A percentile compares a stretch with the other conserved stretches of the same genome.
phyloP scores from a whole-genome alignment of 1,140 invertebrate genomes.

The Phymorhynchus buccinoides region DNA sequence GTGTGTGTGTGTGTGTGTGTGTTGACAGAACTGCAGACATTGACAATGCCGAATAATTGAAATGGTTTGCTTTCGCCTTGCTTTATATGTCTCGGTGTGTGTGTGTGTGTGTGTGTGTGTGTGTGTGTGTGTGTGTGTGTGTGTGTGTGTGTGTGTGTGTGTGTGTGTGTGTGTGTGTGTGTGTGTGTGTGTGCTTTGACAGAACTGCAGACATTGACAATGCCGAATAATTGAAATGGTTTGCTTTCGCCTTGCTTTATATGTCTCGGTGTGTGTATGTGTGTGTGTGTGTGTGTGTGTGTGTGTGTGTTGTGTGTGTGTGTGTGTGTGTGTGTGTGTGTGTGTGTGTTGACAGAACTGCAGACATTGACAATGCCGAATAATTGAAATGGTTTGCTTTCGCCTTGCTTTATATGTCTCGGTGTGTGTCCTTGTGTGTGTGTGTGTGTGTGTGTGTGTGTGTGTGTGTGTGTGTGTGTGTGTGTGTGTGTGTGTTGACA shows the following conservation, averaged over 20 bases:
- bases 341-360: constrained; percentile 9
- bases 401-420: background rate
- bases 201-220: background rate
- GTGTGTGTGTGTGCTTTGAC: background rate
- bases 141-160: background rate
- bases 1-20: constrained; percentile 34
- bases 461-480: background rate
- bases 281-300: constrained; percentile 20
- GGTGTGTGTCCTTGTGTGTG: background rate
- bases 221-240: too few relatives aligned
- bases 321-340: constrained; percentile 1
- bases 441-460: background rate
- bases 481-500: background rate
- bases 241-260: background rate
- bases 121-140: background rate
- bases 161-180: background rate
- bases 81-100: background rate
- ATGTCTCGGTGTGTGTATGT: constrained; percentile 18
- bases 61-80: too few relatives aligned
- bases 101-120: background rate
- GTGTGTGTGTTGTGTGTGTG: constrained; percentile 21
- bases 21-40: background rate
- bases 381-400: background rate
- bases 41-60: too few relatives aligned
- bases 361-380: background rate